These are phyloP conservation scores for Phyllotis vaccarum DNA, from an alignment of 2,797 vertebrate species.

Conservation along the genomic window DNA sequence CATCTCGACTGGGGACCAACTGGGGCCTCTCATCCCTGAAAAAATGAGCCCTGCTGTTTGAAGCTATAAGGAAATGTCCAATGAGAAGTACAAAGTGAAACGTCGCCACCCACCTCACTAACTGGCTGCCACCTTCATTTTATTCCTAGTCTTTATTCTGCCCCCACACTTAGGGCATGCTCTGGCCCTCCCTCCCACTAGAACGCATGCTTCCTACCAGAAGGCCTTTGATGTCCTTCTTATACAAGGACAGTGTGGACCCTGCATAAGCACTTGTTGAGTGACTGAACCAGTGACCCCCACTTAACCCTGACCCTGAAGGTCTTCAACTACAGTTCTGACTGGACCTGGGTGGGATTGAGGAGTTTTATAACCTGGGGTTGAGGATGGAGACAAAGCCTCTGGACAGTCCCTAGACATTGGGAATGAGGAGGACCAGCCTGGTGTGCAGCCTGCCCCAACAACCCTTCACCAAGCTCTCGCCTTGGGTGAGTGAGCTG, in stretches of 20 bases:
- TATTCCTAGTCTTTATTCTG: not conserved
- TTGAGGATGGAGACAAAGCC: not conserved
- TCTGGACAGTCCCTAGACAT: too few species aligned
- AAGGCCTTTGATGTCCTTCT: not conserved
- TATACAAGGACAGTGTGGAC: not conserved
- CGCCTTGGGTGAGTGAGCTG: conserved; percentile 73
- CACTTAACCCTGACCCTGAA: not conserved
- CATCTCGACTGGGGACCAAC: not conserved
- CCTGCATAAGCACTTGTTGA: not conserved
- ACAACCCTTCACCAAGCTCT: conserved; percentile 36
- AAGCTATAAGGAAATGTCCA: not conserved
- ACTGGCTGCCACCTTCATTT: not conserved
- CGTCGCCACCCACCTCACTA: not conserved
- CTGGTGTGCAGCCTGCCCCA: not conserved
- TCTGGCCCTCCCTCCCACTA: too few species aligned
- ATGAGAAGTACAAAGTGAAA: not conserved
- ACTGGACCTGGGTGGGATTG: not conserved
- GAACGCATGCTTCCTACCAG: not conserved
- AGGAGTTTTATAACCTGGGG: not conserved
- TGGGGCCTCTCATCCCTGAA: not conserved
- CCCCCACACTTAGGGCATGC: not conserved
- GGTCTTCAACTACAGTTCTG: not conserved
- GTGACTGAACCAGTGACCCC: not conserved
- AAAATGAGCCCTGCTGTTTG: not conserved
- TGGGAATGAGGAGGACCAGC: not conserved